These are phyloP conservation scores for Auanema sp. DNA, from an alignment of 2,888 invertebrate species.

Conservation along the genomic window DNA sequence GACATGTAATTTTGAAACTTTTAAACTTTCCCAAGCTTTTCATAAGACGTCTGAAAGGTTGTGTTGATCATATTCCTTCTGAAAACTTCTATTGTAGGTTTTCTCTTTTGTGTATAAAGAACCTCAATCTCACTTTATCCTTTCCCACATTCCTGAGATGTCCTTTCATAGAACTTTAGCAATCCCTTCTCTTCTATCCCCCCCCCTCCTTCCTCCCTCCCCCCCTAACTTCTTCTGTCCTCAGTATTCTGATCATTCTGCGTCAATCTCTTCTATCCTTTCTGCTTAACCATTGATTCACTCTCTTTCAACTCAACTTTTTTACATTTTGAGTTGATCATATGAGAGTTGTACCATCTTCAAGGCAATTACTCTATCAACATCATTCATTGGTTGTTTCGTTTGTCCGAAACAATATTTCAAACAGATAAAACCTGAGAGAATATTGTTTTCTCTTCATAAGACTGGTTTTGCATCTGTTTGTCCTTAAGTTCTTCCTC, in stretches of 20 bases:
- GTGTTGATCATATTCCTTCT: no score
- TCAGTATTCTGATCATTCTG: background rate
- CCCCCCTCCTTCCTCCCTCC: background rate
- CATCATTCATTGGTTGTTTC: background rate
- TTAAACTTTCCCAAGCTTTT: no score
- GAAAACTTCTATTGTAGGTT: background rate
- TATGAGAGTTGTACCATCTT: no score
- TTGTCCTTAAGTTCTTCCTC: no score
- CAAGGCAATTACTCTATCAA: background rate
- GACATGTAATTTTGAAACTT: no score
- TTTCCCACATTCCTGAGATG: background rate
- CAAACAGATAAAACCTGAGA: slow-evolving; percentile 1
- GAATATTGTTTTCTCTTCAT: background rate
- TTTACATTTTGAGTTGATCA: background rate
- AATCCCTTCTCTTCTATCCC: background rate
- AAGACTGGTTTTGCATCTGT: no score
- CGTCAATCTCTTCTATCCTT: background rate
- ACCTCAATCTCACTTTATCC: background rate
- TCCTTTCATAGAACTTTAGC: slow-evolving; percentile 1
- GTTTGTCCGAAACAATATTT: background rate
- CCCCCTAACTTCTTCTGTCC: background rate
- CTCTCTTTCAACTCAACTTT: background rate
- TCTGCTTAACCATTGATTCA: background rate
- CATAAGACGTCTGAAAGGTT: no score
- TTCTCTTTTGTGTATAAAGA: slow-evolving; percentile 4